These are phyloP conservation scores for Lathamus discolor DNA, from an alignment of 2,113 vertebrate species.

Conservation along the genomic window DNA sequence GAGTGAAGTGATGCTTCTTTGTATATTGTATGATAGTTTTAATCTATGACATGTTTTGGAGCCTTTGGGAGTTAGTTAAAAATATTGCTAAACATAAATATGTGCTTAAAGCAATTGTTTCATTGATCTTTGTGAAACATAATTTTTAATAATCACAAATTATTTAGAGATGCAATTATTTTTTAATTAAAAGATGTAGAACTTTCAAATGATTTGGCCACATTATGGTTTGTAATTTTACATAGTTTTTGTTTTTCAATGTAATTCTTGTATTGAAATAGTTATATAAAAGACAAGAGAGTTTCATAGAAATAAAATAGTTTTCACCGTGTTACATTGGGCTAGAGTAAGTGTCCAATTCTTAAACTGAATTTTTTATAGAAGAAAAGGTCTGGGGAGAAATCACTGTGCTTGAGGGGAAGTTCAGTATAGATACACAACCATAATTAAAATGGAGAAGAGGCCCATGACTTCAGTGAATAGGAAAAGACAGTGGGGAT, in stretches of 20 bases:
- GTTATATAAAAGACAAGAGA: background rate
- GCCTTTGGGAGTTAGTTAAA: background rate
- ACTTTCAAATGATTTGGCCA: background rate
- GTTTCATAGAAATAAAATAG: background rate
- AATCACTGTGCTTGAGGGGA: background rate
- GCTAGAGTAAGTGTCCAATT: background rate
- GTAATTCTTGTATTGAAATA: background rate
- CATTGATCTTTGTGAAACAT: background rate
- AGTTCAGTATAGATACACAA: background rate
- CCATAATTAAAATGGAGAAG: background rate
- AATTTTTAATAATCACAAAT: background rate
- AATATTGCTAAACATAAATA: background rate
- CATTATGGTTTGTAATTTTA: background rate
- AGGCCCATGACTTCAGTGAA: background rate
- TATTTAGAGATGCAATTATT: background rate
- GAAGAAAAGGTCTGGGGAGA: background rate
- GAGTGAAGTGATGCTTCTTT: background rate
- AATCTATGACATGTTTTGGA: background rate
- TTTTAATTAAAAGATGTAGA: background rate
- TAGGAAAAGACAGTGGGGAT: background rate
- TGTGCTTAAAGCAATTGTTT: background rate
- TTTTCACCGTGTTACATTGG: background rate
- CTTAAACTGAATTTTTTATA: background rate
- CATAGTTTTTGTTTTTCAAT: rapidly evolving
- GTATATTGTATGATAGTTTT: background rate